These are phyloP conservation scores for Lagenorhynchus albirostris DNA, from an alignment of 2,113 vertebrate species.

Conservation along the genomic window DNA sequence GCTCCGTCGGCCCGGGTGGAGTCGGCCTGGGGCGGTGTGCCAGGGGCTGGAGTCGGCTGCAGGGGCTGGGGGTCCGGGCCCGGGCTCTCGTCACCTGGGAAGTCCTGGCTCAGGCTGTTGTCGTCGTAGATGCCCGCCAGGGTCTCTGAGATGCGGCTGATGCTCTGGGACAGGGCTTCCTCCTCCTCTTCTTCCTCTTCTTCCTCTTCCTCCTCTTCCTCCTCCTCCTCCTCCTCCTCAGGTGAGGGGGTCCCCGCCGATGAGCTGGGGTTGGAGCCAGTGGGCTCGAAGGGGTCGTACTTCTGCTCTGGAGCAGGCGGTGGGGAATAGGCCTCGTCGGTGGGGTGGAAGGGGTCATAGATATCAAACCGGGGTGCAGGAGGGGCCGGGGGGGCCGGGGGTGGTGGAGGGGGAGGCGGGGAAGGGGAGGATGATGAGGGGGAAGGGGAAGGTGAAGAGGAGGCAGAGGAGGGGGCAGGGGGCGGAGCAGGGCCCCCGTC, in stretches of 20 bases:
- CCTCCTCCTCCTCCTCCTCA: conserved; percentile 75
- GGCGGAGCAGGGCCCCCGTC: conserved; percentile 75
- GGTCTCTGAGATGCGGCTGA: conserved; percentile 82
- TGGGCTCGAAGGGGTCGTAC: conserved; percentile 95
- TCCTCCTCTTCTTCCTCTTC: conserved; percentile 72
- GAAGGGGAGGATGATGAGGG: conserved; percentile 82
- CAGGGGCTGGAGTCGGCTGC: conserved; percentile 71
- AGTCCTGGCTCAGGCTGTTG: conserved; percentile 83
- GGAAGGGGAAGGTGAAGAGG: conserved; percentile 84
- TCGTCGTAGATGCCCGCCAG: conserved; percentile 84
- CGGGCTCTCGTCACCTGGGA: conserved; percentile 69
- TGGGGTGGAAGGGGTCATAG: conserved; percentile 92
- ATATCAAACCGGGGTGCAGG: conserved; percentile 80
- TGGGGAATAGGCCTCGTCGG: conserved; percentile 83
- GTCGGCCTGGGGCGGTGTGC: conserved; percentile 60
- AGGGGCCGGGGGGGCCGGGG: conserved; percentile 54
- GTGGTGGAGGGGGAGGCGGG: conserved; percentile 83
- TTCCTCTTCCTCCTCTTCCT: conserved; percentile 62
- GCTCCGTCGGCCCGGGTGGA: conserved; percentile 7
- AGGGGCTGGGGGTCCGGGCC: conserved; percentile 49
- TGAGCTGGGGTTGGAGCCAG: conserved; percentile 87
- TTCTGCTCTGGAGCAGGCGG: conserved; percentile 86
- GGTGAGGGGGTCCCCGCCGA: conserved; percentile 79
- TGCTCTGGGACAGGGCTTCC: conserved; percentile 77
- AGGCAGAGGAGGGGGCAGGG: conserved; percentile 81